These are phyloP conservation scores for Panagrolaimus sp. DNA, from an alignment of 1,140 invertebrate species.

Conservation along the genomic window DNA sequence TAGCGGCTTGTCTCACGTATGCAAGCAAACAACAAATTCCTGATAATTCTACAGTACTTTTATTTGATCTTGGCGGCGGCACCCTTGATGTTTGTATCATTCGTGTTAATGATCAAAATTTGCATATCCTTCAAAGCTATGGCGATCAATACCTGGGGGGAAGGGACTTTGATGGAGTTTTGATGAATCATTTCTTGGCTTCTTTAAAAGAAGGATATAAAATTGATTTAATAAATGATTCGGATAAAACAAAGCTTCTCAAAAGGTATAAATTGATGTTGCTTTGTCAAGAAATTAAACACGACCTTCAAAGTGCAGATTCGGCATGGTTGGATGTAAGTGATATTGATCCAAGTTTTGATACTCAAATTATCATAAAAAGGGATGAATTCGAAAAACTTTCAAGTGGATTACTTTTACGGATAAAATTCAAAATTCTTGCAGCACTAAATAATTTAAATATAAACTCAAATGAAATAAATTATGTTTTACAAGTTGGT, in stretches of 20 bases:
- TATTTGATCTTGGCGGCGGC: constrained; percentile 88
- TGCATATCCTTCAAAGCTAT: constrained; percentile 80
- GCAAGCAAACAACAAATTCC: constrained; percentile 72
- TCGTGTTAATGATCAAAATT: constrained; percentile 86
- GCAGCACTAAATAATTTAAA: constrained; percentile 79
- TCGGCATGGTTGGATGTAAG: constrained; percentile 82
- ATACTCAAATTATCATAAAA: too few species aligned
- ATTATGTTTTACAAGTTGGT: too few species aligned
- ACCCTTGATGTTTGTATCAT: constrained; percentile 92
- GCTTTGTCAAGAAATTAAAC: constrained; percentile 86
- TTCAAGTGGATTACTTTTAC: constrained; percentile 79
- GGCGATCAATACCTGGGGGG: constrained; percentile 44
- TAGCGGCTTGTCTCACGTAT: constrained; percentile 74
- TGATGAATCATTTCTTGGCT: too few species aligned
- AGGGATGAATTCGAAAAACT: too few species aligned
- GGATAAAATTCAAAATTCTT: constrained; percentile 87
- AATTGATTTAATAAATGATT: constrained; percentile 72
- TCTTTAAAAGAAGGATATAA: constrained; percentile 87
- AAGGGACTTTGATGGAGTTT: too few species aligned
- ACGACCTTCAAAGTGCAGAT: constrained; percentile 81
- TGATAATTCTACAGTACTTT: constrained; percentile 62
- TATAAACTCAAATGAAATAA: too few species aligned
- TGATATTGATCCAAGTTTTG: too few species aligned
- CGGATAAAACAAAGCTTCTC: too few species aligned
- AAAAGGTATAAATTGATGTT: constrained; percentile 75